Evolutionary conservation across 2,797 vertebrate species (phyloP), one percentile per base, ranked within the genome.

Genomic region (Pangasius macronema): DNA sequence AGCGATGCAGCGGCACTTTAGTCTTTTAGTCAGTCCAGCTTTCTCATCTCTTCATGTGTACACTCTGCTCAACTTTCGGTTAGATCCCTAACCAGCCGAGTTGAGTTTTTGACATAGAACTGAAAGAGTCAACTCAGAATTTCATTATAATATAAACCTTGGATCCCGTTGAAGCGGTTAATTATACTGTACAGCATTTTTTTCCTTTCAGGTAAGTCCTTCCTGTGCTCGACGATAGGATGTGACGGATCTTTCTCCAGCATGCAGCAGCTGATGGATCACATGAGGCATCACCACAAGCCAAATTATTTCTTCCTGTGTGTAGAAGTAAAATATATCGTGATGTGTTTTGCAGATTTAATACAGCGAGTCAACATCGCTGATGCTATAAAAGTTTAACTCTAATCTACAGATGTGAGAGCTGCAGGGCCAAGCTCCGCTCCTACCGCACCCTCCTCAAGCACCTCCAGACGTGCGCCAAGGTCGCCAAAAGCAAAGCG

Each of bases 241-340:
- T 99, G 98, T 91, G 85, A 92, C 0, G 94, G 96, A 63, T 96
- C 95, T 55, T 97, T 98, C 90, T 93, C 96, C 87, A 96, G 93
- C 96, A 99, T 99, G 98, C 97, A 98, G 92, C 96, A 96, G 81
- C 95, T 99, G 86, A 97, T 99, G 97, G 94, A 94, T 22, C 98
- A 99, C 77, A 95, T 96, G 94, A 97, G 97, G 90, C 96, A 95
- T 84, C 98, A 99, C 90, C 97, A 99, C 95, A 99, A 99, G 89
- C 97, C 97, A 3, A 99, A 99, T 91, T 95, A 97, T 61, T 99
- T 96, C 93, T 99, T 98, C 92, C 94, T 98, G 98, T 99, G 93
- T n/a, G 27, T 49, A 27, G 42, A 30, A 53, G 30, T 51, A 53
- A 76, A 75, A 75, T 10, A 6, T 8, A 51, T 8, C 14, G 4